phyloP scores from a whole-genome alignment of 2,113 vertebrate species.

The Ailuropoda melanoleuca region DNA sequence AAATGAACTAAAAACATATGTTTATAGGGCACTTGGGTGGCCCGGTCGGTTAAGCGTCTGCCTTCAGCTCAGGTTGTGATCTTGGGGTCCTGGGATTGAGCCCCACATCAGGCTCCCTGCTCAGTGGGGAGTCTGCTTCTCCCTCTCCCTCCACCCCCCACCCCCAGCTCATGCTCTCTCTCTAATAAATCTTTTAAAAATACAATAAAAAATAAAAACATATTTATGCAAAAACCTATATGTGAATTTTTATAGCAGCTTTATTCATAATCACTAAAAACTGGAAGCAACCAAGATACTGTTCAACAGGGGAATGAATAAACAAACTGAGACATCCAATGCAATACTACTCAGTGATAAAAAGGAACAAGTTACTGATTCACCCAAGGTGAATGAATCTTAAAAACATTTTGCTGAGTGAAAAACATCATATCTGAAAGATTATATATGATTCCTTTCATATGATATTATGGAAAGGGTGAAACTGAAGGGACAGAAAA shows the following conservation, averaged over 20 bases:
- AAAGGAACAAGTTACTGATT: neutral
- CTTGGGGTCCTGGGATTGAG: neutral
- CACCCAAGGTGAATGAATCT: neutral
- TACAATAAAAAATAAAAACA: neutral
- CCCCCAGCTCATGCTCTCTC: neutral
- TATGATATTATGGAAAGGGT: neutral
- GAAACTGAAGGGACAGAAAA: neutral
- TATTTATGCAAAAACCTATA: neutral
- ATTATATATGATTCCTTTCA: neutral
- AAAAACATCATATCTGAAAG: neutral
- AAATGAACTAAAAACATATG: neutral
- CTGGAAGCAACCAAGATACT: neutral
- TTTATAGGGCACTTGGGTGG: neutral
- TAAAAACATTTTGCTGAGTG: neutral
- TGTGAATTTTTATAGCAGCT: neutral
- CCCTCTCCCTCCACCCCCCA: neutral
- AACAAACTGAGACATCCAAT: neutral
- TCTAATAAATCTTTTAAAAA: neutral
- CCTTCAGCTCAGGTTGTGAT: neutral
- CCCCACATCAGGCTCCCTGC: neutral
- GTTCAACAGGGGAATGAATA: neutral
- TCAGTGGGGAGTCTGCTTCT: neutral
- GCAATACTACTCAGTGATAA: neutral
- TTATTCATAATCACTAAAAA: neutral
- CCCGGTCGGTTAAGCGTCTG: neutral